These are phyloP conservation scores for Liodrosophila aerea DNA, from an alignment of 2,888 invertebrate genomes.

Conservation along the genomic window DNA sequence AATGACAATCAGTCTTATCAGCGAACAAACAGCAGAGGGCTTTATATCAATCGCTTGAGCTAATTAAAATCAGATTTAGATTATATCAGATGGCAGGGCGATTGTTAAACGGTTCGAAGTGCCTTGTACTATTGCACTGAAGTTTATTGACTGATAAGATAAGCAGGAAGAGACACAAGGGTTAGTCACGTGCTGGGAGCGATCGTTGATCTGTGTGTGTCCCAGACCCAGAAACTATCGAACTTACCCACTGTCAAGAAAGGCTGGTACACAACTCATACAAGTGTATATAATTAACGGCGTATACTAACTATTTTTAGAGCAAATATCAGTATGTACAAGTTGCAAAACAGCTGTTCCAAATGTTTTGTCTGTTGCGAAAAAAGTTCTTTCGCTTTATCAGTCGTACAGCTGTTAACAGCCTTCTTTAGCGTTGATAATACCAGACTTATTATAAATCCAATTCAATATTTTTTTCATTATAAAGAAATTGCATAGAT, in stretches of 20 bases:
- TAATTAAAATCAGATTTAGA: slow-evolving; percentile 36
- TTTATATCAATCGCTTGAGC: slow-evolving; percentile 33
- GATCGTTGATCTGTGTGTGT: no score
- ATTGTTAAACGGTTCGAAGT: slow-evolving; percentile 32
- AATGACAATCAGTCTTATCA: slow-evolving; percentile 36
- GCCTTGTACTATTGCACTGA: slow-evolving; percentile 19
- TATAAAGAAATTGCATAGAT: slow-evolving; percentile 12
- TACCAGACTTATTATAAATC: slow-evolving; percentile 1
- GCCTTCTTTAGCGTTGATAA: background rate
- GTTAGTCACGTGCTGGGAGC: no score
- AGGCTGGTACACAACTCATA: background rate
- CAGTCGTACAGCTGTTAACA: background rate
- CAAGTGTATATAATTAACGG: background rate
- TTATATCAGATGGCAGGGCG: slow-evolving; percentile 48
- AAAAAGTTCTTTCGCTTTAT: background rate
- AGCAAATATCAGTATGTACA: background rate
- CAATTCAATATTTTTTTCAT: slow-evolving; percentile 5
- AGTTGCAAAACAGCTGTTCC: slow-evolving; percentile 41
- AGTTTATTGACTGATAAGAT: slow-evolving; percentile 46
- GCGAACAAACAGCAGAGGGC: slow-evolving; percentile 6
- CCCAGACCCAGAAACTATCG: background rate
- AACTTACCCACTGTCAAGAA: background rate
- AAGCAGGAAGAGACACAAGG: no score
- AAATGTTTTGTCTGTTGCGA: slow-evolving; percentile 29
- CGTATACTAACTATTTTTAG: background rate